phyloP scores from a whole-genome alignment of 2,113 vertebrate species.

The Ciconia boyciana region DNA sequence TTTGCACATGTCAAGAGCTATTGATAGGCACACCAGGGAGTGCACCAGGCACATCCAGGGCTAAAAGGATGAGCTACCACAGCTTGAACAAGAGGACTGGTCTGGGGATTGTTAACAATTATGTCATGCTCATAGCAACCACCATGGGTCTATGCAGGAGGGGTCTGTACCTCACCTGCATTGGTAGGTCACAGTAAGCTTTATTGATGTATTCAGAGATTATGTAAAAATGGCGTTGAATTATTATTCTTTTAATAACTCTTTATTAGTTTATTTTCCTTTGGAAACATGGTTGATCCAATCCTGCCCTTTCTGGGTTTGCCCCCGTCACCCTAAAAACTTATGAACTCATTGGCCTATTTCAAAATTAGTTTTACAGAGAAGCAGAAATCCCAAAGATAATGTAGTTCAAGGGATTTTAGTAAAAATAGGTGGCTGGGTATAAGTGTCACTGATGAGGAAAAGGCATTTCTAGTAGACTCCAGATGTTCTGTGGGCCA shows the following conservation, averaged over 20 bases:
- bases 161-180: neutral
- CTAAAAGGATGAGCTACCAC: constrained; percentile 16
- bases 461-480: neutral
- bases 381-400: neutral
- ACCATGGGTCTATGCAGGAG: neutral
- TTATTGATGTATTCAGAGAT: neutral
- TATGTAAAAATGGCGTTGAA: neutral
- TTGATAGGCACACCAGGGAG: neutral
- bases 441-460: neutral
- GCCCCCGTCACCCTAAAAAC: neutral
- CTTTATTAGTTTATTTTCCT: neutral
- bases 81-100: neutral
- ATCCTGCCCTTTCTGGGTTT: neutral
- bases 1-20: neutral
- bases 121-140: neutral
- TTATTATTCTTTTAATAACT: neutral
- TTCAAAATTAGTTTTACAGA: neutral
- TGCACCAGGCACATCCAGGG: neutral
- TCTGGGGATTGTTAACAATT: neutral
- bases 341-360: neutral
- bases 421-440: neutral
- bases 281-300: neutral
- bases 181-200: neutral
- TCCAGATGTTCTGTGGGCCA: neutral
- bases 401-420: neutral